Conservation (phyloP, 2,797 vertebrate genomes). For the Dromococcyx pavoninus region DNA sequence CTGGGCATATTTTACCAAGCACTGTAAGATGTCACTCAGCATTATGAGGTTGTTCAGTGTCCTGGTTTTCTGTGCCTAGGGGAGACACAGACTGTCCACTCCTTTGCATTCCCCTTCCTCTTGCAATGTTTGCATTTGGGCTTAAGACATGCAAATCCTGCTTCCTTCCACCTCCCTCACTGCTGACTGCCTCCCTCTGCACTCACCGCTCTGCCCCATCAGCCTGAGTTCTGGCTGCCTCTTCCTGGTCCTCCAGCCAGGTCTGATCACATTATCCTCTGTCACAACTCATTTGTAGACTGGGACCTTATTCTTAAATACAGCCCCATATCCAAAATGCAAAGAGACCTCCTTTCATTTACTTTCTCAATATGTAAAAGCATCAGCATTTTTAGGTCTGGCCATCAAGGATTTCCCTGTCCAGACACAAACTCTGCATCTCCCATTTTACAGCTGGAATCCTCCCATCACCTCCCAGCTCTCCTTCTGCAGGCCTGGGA, state of each 20-base stretch:
- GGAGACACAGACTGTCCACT: fast-evolving
- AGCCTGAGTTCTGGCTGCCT: not conserved
- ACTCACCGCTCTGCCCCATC: not conserved
- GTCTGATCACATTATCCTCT: not conserved
- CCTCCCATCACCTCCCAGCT: not conserved
- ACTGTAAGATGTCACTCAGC: not conserved
- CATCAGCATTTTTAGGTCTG: not conserved
- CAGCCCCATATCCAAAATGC: not conserved
- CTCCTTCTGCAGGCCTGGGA: not conserved
- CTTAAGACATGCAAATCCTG: not conserved
- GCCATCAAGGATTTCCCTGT: not conserved
- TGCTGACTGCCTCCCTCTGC: not conserved
- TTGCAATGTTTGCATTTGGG: not conserved
- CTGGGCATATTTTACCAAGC: not conserved
- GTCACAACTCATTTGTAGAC: not conserved
- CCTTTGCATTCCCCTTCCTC: not conserved
- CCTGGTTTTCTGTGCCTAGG: not conserved
- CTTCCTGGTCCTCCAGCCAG: not conserved
- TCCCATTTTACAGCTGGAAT: not conserved
- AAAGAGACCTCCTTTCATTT: not conserved
- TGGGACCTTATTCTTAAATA: not conserved
- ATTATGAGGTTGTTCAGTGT: not conserved
- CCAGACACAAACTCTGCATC: not conserved
- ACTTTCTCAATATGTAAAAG: not conserved
- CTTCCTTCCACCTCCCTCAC: not conserved